phyloP scores from a whole-genome alignment of 2,797 vertebrate genomes.

The Cirrhinus molitorella region DNA sequence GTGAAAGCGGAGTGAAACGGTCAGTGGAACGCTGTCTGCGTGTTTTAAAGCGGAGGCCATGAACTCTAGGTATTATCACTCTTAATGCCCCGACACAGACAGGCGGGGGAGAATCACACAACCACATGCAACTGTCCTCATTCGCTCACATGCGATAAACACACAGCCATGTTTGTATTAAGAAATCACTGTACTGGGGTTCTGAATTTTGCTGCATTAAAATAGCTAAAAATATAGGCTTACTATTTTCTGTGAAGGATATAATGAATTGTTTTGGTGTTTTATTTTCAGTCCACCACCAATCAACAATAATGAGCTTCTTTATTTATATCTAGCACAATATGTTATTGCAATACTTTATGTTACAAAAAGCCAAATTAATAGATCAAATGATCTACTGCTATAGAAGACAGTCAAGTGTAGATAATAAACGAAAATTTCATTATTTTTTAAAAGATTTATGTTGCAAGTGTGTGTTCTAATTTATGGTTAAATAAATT shows the following conservation, averaged over 20 bases:
- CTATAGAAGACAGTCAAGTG: not conserved
- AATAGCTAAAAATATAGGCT: not conserved
- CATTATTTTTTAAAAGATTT: not conserved
- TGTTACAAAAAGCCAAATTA: not conserved
- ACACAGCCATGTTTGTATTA: not conserved
- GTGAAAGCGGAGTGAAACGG: slow-evolving; percentile 58
- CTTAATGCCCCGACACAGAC: slow-evolving; percentile 58
- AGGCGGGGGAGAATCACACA: not conserved
- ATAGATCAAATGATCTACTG: not conserved
- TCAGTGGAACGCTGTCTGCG: slow-evolving; percentile 32
- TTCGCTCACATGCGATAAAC: slow-evolving; percentile 33
- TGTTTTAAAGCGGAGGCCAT: slow-evolving; percentile 22
- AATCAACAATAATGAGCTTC: not conserved
- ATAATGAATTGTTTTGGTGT: not conserved
- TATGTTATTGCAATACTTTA: not conserved
- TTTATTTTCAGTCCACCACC: not conserved
- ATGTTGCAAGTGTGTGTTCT: not conserved
- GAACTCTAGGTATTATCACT: slow-evolving; percentile 57
- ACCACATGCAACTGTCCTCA: slow-evolving; percentile 23
- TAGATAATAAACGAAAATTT: not conserved
- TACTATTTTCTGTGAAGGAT: not conserved
- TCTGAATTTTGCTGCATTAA: not conserved
- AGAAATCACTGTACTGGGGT: not conserved
- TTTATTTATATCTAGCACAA: not conserved
- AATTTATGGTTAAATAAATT: not conserved